Percentiles rank a stretch among this genome's conserved stretches.
Evolutionary conservation across 2,113 vertebrate genomes (phyloP).

Genomic region (Jacana jacana): DNA sequence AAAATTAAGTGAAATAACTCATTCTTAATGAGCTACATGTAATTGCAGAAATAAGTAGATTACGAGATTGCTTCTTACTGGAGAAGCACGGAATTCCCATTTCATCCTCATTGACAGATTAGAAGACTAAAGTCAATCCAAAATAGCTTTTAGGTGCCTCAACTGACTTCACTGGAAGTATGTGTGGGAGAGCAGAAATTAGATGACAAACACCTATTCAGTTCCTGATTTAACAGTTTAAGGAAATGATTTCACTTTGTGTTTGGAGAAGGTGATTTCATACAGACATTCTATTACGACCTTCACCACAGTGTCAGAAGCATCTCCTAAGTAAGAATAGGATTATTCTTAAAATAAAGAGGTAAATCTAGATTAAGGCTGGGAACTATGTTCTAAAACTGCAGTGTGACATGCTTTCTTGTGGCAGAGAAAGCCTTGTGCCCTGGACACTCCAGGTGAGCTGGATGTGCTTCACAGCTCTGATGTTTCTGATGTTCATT

Average conservation of each 20-base stretch:
- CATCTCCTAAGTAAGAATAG: neutral
- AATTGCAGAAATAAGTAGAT: neutral
- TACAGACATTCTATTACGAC: neutral
- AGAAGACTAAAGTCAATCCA: neutral
- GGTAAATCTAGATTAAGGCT: neutral
- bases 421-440: neutral
- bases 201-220: neutral
- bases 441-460: neutral
- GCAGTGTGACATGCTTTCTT: neutral
- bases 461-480: neutral
- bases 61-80: neutral
- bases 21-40: neutral
- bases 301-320: neutral
- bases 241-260: neutral
- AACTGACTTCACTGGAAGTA: neutral
- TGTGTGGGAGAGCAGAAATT: conserved; percentile 1
- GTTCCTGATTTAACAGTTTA: neutral
- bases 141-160: neutral
- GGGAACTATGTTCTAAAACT: neutral
- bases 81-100: neutral
- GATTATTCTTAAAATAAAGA: neutral
- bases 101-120: neutral
- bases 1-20: neutral
- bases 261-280: neutral
- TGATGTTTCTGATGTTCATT: neutral